Percentiles rank a stretch among this genome's conserved stretches.
Evolutionary conservation across 1,140 invertebrate species (phyloP).

Genomic region (Drosophila pallidifrons): DNA sequence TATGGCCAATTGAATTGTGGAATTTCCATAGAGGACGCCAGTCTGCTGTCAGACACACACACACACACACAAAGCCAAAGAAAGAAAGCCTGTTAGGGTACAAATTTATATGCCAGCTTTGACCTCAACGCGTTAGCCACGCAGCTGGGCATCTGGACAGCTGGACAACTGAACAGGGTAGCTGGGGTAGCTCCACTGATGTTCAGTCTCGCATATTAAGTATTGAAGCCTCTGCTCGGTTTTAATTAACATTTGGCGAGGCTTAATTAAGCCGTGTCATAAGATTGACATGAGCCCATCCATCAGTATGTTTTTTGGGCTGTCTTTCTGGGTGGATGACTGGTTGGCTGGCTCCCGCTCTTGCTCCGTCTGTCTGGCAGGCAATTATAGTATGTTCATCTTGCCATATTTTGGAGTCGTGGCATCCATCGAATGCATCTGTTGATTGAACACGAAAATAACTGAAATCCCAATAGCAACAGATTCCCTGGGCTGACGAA

Average conservation of each 20-base stretch:
- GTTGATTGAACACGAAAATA: slow-evolving; percentile 33
- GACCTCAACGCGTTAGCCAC: slow-evolving; percentile 49
- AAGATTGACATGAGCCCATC: slow-evolving; percentile 12
- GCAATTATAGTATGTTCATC: slow-evolving; percentile 24
- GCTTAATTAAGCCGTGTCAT: slow-evolving; percentile 47
- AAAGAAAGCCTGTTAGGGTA: slow-evolving; percentile 54
- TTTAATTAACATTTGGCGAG: slow-evolving; percentile 44
- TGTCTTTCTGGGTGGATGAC: not conserved
- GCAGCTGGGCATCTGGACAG: slow-evolving; percentile 32
- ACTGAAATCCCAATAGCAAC: slow-evolving; percentile 24
- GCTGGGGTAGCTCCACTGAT: not conserved
- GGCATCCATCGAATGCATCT: slow-evolving; percentile 11
- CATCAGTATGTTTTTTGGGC: slow-evolving; percentile 20
- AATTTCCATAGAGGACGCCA: slow-evolving; percentile 46
- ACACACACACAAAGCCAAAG: slow-evolving; percentile 1
- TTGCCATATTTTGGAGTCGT: slow-evolving; percentile 11
- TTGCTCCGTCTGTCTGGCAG: not conserved
- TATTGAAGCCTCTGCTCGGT: slow-evolving; percentile 4
- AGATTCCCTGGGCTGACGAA: slow-evolving; percentile 22
- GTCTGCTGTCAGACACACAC: slow-evolving; percentile 17
- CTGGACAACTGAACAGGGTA: not conserved
- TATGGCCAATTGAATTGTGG: slow-evolving; percentile 72
- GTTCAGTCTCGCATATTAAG: not conserved
- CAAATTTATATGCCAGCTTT: slow-evolving; percentile 57
- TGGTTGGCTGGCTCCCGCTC: not conserved